Percentiles rank a stretch among this genome's conserved stretches.
Evolutionary conservation across 2,113 vertebrate genomes (phyloP).

Genomic region (Apodemus sylvaticus): DNA sequence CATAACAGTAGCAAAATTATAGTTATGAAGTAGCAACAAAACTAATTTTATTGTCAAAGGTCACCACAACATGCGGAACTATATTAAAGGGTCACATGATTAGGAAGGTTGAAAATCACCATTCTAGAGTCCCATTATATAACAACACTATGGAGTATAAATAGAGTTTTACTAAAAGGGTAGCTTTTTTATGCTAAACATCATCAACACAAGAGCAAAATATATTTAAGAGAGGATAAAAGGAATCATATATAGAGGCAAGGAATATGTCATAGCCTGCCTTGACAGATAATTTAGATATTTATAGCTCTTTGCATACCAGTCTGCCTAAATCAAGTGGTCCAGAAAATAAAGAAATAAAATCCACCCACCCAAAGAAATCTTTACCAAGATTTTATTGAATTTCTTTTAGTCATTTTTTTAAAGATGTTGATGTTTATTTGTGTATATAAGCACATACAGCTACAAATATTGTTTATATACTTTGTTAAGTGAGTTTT

Average conservation of each 20-base stretch:
- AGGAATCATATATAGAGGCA: neutral
- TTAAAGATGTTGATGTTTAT: neutral
- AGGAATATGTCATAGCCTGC: neutral
- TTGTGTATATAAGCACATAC: neutral
- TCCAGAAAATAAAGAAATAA: neutral
- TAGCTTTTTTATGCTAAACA: neutral
- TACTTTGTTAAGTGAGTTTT: neutral
- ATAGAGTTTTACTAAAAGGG: neutral
- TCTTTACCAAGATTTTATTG: neutral
- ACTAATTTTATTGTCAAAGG: neutral
- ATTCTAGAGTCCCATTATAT: neutral
- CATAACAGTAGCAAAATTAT: too few relatives aligned
- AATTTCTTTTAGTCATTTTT: constrained; percentile 18
- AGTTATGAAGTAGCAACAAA: neutral
- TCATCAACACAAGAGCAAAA: neutral
- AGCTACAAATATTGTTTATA: neutral
- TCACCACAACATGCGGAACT: neutral
- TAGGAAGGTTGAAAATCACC: neutral
- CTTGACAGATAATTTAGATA: neutral
- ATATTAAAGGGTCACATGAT: too few relatives aligned
- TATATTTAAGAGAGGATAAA: neutral
- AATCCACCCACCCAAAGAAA: neutral
- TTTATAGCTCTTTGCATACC: neutral
- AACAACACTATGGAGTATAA: neutral
- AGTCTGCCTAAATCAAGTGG: neutral